Base-by-base conservation (phyloP, 2,797 vertebrate genomes). In the Chloroceryle inda region DNA sequence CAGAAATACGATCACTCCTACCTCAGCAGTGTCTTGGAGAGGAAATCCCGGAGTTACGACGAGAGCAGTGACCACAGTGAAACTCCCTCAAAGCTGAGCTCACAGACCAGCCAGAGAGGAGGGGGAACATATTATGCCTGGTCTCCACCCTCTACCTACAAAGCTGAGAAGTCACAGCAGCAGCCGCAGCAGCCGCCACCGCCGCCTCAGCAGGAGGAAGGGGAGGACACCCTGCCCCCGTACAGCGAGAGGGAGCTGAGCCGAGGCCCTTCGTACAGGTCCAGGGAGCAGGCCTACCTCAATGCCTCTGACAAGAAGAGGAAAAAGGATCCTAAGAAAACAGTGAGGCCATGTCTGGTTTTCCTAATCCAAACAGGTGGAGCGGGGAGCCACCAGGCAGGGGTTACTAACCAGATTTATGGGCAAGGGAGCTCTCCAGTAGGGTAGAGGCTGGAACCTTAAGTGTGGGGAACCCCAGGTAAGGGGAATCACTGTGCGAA, bases 171-270 rank as follows among this genome's bases (percentile, higher is more conserved):
- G 40, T 72, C 95, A 0, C 94, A 97, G 75, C 95, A 74, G 49
- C 96, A 94, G 18, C 37, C 89, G 0, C 89, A 82, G 49, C 92
- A 94, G 62, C 67, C 58, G 0, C 83, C 94, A 2, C 77, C 98
- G 73, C 85, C 98, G 68, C 97, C 97, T 97, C 88, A 99, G 98
- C 96, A 98, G 69, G 97, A 97, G 6, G 98, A 98, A 98, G 99
- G 33, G 98, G 99, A 31, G 98, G 99, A 99, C 92, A 88, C 98
- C 49, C 93, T 99, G 97, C 99, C 99, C n/a, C 99, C 99, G 0
- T 99, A 99, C 98, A 99, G 98, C 2, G 99, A 99, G 95, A 97
- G 97, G 38, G 98, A 99, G 98, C 97, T 98, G 97, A 98, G 95
- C 97, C 98, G 98, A 78, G 97, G 89, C 94, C 99, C 95, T 76